A percentile compares a stretch with the other conserved stretches of the same genome.
Evolutionary conservation across 2,113 vertebrate species (phyloP).

Genomic region (Lepisosteus osseus): DNA sequence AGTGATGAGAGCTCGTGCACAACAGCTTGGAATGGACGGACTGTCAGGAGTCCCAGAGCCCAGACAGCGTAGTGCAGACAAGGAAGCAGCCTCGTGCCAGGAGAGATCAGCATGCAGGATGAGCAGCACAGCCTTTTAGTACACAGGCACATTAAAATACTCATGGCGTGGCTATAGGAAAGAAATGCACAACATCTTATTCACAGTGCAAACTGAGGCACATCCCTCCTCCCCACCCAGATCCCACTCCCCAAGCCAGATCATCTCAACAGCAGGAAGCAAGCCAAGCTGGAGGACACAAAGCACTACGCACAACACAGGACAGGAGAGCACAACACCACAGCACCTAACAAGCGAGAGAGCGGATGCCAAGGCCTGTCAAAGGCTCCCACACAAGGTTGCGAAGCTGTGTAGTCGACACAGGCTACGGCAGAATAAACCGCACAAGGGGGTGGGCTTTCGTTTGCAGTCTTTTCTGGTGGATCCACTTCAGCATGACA

Average conservation of each 20-base stretch:
- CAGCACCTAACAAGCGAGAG: background rate
- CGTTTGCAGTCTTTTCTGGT: background rate
- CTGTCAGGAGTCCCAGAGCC: slow-evolving; percentile 34
- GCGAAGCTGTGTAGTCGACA: no score
- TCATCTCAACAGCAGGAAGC: slow-evolving; percentile 31
- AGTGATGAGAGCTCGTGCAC: slow-evolving; percentile 35
- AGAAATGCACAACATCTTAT: slow-evolving; percentile 81
- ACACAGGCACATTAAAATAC: slow-evolving; percentile 98
- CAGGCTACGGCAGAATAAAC: no score
- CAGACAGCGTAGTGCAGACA: slow-evolving; percentile 61
- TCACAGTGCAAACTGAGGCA: slow-evolving; percentile 40
- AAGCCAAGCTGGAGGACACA: background rate
- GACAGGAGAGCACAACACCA: background rate
- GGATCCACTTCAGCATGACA: background rate
- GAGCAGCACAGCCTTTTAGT: slow-evolving; percentile 84
- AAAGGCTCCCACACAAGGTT: no score
- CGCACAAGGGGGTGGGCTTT: background rate
- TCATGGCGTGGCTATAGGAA: slow-evolving; percentile 91
- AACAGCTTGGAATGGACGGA: slow-evolving; percentile 49
- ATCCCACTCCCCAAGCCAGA: slow-evolving; percentile 24
- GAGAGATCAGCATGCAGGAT: slow-evolving; percentile 72
- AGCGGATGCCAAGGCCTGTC: background rate
- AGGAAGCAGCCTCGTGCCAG: slow-evolving; percentile 64
- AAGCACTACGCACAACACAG: background rate
- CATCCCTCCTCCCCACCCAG: slow-evolving; percentile 8